Evolutionary conservation across 1,140 invertebrate genomes (phyloP), one percentile per base, ranked within the genome.

Genomic region (Eupristina koningsbergeri): DNA sequence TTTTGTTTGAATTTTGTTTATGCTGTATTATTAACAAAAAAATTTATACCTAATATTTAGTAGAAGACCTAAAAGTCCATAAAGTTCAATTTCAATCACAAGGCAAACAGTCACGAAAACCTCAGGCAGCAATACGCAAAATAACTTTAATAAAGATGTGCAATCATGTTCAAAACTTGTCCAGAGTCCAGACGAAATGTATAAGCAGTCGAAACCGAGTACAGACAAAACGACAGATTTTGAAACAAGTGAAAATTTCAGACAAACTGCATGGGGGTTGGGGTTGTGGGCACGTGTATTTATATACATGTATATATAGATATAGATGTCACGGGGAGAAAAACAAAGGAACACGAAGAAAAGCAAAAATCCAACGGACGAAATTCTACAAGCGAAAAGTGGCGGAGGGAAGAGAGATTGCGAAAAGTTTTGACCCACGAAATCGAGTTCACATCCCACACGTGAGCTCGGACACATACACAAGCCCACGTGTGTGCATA

Each of bases 351-450:
- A 39, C 7, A 79, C 0, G 19, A 67, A 9, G 50, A 76, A 53
- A 31, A 47, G 15, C 13, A 76, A 53, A 11, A 29, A 58, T 22
- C 6, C 31, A 22, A 2, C n/a, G 53, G 8, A 50, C 34, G 17
- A 64, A 53, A 45, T n/a, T 77, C 50, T n/a, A 61, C 41, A 58
- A 1, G 34, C 13, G 58, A 64, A 29, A 45, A n/a, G 76, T 34
- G 5, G 17, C 5, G 64, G 64, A 19, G 22, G 71, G 36, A 77
- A 64, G 41, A 75, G 53, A 83, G 76, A 83, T 74, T 81, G 69
- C 53, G 31, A 80, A 84, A 84, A 80, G 83, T 84, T 84, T 80
- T 34, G 69, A 78, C 34, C 84, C 74, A 64, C 81, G 81, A 85
- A 85, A 85, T 79, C 75, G 76, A 83, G 77, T 77, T 80, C 78